Conservation (phyloP, 2,113 vertebrate species). For the Malaclemys terrapin region DNA sequence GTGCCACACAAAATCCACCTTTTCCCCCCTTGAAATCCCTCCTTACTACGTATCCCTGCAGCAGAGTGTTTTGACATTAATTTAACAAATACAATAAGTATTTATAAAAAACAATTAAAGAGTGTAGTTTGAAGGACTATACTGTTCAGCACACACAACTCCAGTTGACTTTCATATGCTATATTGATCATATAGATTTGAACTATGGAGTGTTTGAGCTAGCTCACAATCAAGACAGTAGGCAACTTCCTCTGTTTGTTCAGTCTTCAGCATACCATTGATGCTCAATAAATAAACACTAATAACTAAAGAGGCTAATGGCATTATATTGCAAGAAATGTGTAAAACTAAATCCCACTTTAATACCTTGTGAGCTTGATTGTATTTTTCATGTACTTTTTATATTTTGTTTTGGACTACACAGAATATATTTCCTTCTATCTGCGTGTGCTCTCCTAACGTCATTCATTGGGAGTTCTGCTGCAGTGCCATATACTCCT, state of each 20-base stretch:
- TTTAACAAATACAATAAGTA: not conserved
- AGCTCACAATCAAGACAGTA: not conserved
- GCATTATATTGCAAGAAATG: not conserved
- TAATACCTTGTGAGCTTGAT: not conserved
- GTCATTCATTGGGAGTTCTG: not conserved
- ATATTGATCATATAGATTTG: not conserved
- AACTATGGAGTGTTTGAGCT: rapidly evolving
- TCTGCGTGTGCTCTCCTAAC: not conserved
- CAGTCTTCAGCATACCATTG: not conserved
- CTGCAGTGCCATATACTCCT: not conserved
- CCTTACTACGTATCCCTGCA: not conserved
- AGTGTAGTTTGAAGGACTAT: not conserved
- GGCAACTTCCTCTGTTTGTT: not conserved
- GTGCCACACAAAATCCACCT: not conserved
- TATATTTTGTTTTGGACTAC: not conserved
- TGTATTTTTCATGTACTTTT: not conserved
- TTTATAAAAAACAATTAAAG: not conserved
- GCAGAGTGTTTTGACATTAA: constrained; percentile 11
- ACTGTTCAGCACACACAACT: not conserved
- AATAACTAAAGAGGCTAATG: not conserved
- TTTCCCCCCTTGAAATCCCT: not conserved
- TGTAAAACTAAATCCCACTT: not conserved
- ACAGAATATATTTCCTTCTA: not conserved
- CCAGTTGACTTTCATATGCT: not conserved
- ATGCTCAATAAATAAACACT: not conserved